Evolutionary conservation across 1,140 invertebrate species (phyloP), one percentile per base, ranked within the genome.

Genomic region (Tetramorium alpestre): DNA sequence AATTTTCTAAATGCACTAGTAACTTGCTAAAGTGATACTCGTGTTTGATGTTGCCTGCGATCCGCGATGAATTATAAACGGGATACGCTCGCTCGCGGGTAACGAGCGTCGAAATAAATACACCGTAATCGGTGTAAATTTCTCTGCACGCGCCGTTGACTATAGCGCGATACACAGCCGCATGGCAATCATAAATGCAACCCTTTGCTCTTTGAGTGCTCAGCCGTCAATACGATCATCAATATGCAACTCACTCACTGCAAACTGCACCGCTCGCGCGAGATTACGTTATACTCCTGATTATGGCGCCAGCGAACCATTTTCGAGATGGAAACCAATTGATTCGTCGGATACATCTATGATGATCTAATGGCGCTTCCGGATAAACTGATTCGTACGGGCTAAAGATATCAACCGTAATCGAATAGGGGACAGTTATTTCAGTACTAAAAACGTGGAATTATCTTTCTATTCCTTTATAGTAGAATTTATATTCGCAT

Each of bases 231-330:
- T 75, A 44, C 80, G 69, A 84, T 75, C 80, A 75, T 84, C 80
- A 62, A 84, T 75, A 75, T 75, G 80, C 80, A 73, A 75, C 80
- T 84, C 80, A 28, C 80, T 84, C 80, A 33, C 41, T 73, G 80
- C 54, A 60, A 84, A 58, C 58, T 85, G 60, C 62, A 18, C 11
- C 47, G 73, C 75, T 65, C 73, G 58, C 84, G 60, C 70, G 82
- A 85, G 60, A 85, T 78, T 78, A 81, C 84, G 84, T 77, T 85
- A 84, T 73, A 75, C 80, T 60, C 70, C 28, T 60, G 80, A 84
- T 84, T 84, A 84, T 75, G 69, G 44, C 54, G 80, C 69, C 69
- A 58, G 25, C 41, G 41, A 84, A 25, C 54, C 80, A 82, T 82
- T 82, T 72, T 73, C 80, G 51, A 84, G 72, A 81, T 70, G 65